These are phyloP conservation scores for Dolichomitus sp. DNA, from an alignment of 2,888 invertebrate genomes.

Conservation along the genomic window DNA sequence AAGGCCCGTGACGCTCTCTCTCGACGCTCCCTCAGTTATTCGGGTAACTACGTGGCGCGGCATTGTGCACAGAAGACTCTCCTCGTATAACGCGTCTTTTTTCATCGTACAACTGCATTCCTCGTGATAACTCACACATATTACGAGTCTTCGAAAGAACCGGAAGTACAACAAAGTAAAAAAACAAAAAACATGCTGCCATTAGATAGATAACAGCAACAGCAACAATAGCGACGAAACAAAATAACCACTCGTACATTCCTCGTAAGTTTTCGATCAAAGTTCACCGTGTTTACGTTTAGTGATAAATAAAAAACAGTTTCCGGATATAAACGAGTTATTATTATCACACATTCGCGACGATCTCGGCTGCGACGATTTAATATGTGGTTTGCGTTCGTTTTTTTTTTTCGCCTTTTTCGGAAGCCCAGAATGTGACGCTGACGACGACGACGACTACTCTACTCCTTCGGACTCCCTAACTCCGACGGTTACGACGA, in stretches of 20 bases:
- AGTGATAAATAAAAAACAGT: background rate
- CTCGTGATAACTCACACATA: background rate
- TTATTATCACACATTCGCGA: slow-evolving; percentile 39
- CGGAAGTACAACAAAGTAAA: slow-evolving; percentile 13
- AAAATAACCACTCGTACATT: slow-evolving; percentile 35
- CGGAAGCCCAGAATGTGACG: background rate
- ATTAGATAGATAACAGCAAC: slow-evolving; percentile 37
- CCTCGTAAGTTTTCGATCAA: slow-evolving; percentile 49
- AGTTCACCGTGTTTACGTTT: slow-evolving; percentile 41
- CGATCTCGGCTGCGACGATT: background rate
- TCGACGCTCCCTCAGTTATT: slow-evolving; percentile 69
- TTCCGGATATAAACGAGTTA: too few relatives aligned
- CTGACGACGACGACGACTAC: slow-evolving; percentile 14
- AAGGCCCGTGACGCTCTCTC: slow-evolving; percentile 70
- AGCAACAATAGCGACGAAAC: slow-evolving; percentile 33
- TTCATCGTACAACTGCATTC: slow-evolving; percentile 18
- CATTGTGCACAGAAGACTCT: slow-evolving; percentile 54
- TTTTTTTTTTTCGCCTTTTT: background rate
- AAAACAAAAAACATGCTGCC: slow-evolving; percentile 26
- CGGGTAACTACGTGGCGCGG: slow-evolving; percentile 68
- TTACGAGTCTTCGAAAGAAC: background rate
- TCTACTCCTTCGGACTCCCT: slow-evolving; percentile 28
- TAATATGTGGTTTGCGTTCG: background rate
- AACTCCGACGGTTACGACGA: slow-evolving; percentile 46
- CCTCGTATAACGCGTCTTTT: slow-evolving; percentile 53